Evolutionary conservation across 2,888 invertebrate species (phyloP), one percentile per base, ranked within the genome.

Genomic region (Adelognathus sp.): DNA sequence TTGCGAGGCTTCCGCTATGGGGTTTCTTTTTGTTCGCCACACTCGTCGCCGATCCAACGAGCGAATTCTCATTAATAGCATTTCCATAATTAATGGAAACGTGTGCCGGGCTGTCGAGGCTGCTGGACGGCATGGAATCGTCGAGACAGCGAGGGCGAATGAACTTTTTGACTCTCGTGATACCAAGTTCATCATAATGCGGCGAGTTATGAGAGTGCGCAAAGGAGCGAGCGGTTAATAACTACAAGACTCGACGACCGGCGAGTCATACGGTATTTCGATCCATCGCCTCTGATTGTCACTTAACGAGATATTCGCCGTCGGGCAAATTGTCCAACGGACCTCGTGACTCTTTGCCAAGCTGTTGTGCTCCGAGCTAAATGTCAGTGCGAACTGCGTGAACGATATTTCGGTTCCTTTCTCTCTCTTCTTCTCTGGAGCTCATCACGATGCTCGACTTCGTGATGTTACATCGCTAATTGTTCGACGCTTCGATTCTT

Each of bases 281-380:
- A 85, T 81, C 83, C 86, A 83, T 83, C 87, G 85, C 86, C 85
- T 86, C 84, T 86, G 87, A 90, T 90, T 90, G 89, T 90, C 90
- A 89, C 85, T 90, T 90, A 90, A 90, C 90, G 89, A 90, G 88
- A 85, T 86, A 86, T 84, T 85, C 85, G 87, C 88, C 89, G 76
- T 77, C 82, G 83, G 88, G 88, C 88, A 86, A 88, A 88, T 87
- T 86, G 87, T 87, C 82, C 83, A 79, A 61, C 81, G 82, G 24
- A 50, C 21, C 1, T 11, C 50, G 63, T 54, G 63, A 56, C 63
- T 60, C 67, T 7, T 54, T 27, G 14, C 64, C 18, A 41, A 33
- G 56, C 41, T 39, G 18, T 58, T 33, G 39, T 39, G 16, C 41
- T 50, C 31, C 24, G 21, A 16, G 56, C 39, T 36, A n/a, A 31